phyloP scores from a whole-genome alignment of 2,797 vertebrate genomes.

The Amazona ochrocephala region DNA sequence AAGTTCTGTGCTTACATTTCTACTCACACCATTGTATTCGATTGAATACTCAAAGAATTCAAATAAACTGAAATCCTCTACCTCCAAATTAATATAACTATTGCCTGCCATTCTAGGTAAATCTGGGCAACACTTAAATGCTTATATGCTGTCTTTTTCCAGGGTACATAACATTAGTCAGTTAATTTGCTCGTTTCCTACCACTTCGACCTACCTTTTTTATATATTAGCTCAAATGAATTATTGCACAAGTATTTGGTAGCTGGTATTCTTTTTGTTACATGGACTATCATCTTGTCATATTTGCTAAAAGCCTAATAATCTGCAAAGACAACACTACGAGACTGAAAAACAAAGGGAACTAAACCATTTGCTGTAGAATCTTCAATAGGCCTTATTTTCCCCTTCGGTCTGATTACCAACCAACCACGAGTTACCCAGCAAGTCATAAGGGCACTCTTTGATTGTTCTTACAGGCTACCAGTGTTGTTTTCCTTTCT shows the following conservation, averaged over 20 bases:
- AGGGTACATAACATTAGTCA: background rate
- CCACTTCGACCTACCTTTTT: background rate
- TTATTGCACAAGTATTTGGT: background rate
- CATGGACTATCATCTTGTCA: background rate
- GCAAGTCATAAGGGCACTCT: background rate
- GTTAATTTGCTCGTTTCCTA: background rate
- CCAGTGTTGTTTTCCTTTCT: background rate
- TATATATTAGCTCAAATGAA: background rate
- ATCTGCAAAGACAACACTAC: background rate
- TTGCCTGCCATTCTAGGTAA: background rate
- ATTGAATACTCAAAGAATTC: background rate
- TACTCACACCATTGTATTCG: background rate
- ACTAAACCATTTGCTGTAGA: background rate
- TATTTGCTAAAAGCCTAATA: background rate
- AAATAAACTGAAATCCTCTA: background rate
- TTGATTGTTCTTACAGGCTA: background rate
- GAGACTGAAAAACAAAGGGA: background rate
- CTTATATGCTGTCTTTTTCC: background rate
- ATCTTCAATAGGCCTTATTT: background rate
- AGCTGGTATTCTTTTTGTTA: background rate
- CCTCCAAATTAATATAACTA: background rate
- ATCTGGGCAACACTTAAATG: background rate
- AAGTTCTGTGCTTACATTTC: background rate
- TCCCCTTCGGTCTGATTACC: background rate
- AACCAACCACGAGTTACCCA: background rate